Percentiles rank a stretch among this genome's conserved stretches.
Conservation (phyloP, 1,140 invertebrate genomes). For the Scaptomyza montana region DNA sequence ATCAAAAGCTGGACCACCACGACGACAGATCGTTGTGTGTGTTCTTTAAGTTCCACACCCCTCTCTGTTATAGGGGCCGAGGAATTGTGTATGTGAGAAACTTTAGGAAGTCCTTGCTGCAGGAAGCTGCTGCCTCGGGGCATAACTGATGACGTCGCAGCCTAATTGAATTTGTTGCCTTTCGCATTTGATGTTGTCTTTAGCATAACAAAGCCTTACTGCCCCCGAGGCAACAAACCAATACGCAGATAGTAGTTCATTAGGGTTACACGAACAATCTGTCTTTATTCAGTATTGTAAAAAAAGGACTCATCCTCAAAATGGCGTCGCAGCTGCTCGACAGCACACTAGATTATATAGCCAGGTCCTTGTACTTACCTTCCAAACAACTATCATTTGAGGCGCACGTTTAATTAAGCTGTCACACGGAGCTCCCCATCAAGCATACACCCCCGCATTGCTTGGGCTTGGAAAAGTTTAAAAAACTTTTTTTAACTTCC, state of each 20-base stretch:
- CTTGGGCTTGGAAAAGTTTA: conserved; percentile 58
- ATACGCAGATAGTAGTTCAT: conserved; percentile 57
- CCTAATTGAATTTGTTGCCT: conserved; percentile 79
- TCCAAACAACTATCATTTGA: conserved; percentile 45
- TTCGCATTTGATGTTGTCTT: conserved; percentile 65
- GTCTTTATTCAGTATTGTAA: neutral
- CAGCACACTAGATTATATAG: conserved; percentile 7
- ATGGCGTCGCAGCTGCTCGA: conserved; percentile 52
- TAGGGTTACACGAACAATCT: conserved; percentile 33
- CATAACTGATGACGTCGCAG: conserved; percentile 52
- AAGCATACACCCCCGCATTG: neutral
- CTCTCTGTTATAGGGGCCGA: conserved; percentile 52
- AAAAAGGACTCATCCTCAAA: conserved; percentile 36
- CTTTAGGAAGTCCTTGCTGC: conserved; percentile 52
- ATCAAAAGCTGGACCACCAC: conserved; percentile 77
- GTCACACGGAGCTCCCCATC: conserved; percentile 60
- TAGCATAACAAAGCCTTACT: conserved; percentile 67
- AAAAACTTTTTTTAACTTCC: conserved; percentile 79
- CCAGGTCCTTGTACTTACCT: conserved; percentile 2
- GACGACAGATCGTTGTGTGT: conserved; percentile 60
- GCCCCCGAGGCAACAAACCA: conserved; percentile 50
- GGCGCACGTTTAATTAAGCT: conserved; percentile 69
- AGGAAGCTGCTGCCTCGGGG: conserved; percentile 51
- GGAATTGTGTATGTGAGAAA: conserved; percentile 59
- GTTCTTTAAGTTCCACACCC: conserved; percentile 31